phyloP scores from a whole-genome alignment of 2,888 invertebrate species.

The Erebia aethiops region DNA sequence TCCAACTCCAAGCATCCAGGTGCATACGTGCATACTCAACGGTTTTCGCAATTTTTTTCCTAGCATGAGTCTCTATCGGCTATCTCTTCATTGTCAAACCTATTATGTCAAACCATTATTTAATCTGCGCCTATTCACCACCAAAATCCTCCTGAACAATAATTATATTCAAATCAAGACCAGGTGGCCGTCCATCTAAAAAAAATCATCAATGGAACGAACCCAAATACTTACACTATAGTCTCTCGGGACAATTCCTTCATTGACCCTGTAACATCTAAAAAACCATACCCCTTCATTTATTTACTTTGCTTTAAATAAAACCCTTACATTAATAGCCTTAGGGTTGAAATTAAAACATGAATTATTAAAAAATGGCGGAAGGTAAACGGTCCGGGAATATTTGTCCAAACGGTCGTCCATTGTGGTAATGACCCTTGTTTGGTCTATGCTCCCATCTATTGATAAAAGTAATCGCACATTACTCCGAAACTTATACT shows the following conservation, averaged over 20 bases:
- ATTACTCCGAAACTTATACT: neutral
- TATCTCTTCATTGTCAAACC: neutral
- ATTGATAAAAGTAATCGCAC: constrained; percentile 36
- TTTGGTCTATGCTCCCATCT: constrained; percentile 36
- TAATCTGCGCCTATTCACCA: constrained; percentile 7
- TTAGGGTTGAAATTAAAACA: constrained; percentile 34
- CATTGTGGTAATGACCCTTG: constrained; percentile 51
- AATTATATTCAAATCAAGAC: constrained; percentile 54
- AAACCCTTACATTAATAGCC: constrained; percentile 25
- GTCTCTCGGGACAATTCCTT: constrained; percentile 50
- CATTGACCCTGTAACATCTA: constrained; percentile 58
- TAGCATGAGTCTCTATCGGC: neutral
- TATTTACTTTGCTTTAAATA: constrained; percentile 26
- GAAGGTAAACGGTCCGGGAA: constrained; percentile 26
- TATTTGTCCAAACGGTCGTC: constrained; percentile 46
- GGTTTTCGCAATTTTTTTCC: no score
- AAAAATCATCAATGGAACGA: constrained; percentile 52
- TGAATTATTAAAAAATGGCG: constrained; percentile 30
- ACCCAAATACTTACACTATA: constrained; percentile 31
- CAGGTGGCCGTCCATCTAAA: constrained; percentile 62
- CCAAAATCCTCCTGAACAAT: constrained; percentile 33
- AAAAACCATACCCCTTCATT: constrained; percentile 39
- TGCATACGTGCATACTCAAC: no score
- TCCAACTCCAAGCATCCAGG: no score
- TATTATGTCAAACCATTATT: no score